phyloP scores from a whole-genome alignment of 1,140 invertebrate genomes.

The Aphaenogaster ashmeadi region DNA sequence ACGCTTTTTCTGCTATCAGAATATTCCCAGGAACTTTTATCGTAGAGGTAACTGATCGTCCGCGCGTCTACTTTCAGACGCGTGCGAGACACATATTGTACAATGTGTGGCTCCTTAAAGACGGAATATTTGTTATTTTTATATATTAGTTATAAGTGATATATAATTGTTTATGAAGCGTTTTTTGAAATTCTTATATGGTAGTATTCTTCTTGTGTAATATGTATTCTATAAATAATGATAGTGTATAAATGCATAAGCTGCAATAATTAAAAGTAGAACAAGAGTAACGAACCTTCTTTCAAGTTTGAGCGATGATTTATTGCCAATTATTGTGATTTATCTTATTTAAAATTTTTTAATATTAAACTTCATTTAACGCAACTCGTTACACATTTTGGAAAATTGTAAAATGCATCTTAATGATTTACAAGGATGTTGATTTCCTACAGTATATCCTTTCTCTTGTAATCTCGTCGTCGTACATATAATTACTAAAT shows the following conservation, averaged over 20 bases:
- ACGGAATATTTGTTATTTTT: constrained; percentile 58
- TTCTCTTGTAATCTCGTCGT: constrained; percentile 25
- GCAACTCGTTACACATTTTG: constrained; percentile 11
- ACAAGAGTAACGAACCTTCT: neutral
- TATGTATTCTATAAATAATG: constrained; percentile 38
- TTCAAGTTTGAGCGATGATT: neutral
- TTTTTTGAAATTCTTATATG: constrained; percentile 29
- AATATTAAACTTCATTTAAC: constrained; percentile 14
- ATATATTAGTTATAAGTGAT: constrained; percentile 54
- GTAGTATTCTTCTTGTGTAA: constrained; percentile 30
- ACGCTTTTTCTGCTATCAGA: constrained; percentile 74
- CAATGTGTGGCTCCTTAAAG: constrained; percentile 42
- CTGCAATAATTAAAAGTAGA: constrained; percentile 8
- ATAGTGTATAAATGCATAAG: constrained; percentile 25
- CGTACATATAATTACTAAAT: constrained; percentile 10
- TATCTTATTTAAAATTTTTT: constrained; percentile 36
- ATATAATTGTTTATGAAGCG: constrained; percentile 28
- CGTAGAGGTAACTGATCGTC: constrained; percentile 50
- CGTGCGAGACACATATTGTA: constrained; percentile 9
- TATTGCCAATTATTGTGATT: constrained; percentile 3
- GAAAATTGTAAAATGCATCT: constrained; percentile 19
- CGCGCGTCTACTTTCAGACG: constrained; percentile 22
- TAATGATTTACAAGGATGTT: constrained; percentile 22
- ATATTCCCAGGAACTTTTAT: constrained; percentile 63
- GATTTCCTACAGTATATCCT: constrained; percentile 1